Evolutionary conservation across 2,797 vertebrate genomes (phyloP).

Genomic region (Momotus momota): DNA sequence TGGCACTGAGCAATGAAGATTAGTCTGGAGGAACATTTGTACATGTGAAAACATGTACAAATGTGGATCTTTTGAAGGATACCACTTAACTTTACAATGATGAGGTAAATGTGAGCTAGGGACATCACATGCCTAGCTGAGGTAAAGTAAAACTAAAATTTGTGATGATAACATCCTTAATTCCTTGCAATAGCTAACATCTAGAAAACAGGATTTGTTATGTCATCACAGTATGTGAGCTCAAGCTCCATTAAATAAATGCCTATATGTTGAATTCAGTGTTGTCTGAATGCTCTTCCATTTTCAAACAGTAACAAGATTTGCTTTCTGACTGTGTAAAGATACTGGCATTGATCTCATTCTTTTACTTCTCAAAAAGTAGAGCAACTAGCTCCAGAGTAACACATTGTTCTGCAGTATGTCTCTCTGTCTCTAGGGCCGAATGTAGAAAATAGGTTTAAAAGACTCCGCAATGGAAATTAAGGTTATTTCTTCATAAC

Average conservation of each 20-base stretch:
- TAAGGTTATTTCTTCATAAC: background rate
- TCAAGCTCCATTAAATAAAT: background rate
- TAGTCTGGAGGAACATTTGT: constrained; percentile 20
- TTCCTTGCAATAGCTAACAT: background rate
- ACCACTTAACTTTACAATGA: background rate
- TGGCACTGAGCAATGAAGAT: background rate
- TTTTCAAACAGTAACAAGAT: background rate
- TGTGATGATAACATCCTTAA: background rate
- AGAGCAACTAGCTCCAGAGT: background rate
- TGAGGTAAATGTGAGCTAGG: background rate
- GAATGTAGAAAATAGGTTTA: background rate
- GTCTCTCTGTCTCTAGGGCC: background rate
- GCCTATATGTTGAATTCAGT: background rate
- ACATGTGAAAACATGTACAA: background rate
- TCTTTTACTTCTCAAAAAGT: background rate
- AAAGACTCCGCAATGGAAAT: background rate
- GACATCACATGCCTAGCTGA: background rate
- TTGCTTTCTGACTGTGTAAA: background rate
- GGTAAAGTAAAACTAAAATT: background rate
- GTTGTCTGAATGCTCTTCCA: background rate
- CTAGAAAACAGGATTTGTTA: background rate
- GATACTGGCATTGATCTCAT: background rate
- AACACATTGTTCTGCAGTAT: background rate
- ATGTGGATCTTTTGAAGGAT: background rate
- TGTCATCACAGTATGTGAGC: background rate